These are phyloP conservation scores for Macroramphosus scolopax DNA, from an alignment of 2,797 vertebrate genomes.

Conservation along the genomic window DNA sequence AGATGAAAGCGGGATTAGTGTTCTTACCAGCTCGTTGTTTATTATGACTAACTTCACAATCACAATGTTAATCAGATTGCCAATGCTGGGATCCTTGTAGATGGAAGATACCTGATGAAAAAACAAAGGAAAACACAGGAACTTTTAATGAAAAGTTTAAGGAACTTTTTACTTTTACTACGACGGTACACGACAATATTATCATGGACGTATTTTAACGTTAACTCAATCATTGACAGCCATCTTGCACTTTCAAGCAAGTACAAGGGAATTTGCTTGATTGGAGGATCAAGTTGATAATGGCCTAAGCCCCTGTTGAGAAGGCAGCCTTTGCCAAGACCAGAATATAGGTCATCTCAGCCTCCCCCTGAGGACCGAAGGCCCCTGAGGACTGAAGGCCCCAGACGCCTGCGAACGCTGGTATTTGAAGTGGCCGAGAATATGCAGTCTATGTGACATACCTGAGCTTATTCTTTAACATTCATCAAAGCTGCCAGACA, in stretches of 20 bases:
- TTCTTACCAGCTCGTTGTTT: conserved; percentile 91
- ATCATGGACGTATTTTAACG: too few species aligned
- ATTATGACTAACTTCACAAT: conserved; percentile 97
- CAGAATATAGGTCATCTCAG: conserved; percentile 74
- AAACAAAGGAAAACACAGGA: conserved; percentile 9
- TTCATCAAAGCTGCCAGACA: conserved; percentile 74
- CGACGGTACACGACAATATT: background rate
- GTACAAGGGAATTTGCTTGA: conserved; percentile 50
- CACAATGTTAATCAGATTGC: conserved; percentile 98
- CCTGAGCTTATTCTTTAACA: conserved; percentile 73
- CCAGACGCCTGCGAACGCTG: conserved; percentile 46
- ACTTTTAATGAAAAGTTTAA: background rate
- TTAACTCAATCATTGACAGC: conserved; percentile 1
- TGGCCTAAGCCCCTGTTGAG: conserved; percentile 54
- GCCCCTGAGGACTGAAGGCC: conserved; percentile 39
- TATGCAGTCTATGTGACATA: conserved; percentile 73
- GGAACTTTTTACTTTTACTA: too few species aligned
- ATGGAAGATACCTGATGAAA: conserved; percentile 93
- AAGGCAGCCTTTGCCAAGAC: conserved; percentile 63
- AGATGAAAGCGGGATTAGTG: conserved; percentile 28
- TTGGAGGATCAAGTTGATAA: conserved; percentile 60
- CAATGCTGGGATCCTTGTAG: conserved; percentile 99
- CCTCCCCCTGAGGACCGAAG: conserved; percentile 44
- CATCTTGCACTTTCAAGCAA: conserved; percentile 26
- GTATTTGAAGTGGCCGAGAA: conserved; percentile 66